Evolutionary conservation across 1,140 invertebrate genomes (phyloP), one percentile per base, ranked within the genome.

Genomic region (Pararge aegeria): DNA sequence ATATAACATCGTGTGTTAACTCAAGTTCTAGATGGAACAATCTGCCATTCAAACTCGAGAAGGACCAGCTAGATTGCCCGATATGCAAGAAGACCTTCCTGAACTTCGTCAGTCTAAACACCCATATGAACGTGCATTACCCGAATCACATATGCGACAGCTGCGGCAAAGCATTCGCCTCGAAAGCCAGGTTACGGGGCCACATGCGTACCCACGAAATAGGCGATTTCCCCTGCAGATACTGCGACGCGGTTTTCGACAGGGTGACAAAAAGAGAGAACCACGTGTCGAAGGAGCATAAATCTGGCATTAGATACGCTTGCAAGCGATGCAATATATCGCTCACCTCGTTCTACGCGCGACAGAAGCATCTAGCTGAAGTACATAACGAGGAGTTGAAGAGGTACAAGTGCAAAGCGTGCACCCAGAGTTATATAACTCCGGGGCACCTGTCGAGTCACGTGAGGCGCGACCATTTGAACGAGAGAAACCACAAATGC

Each of bases 81-180:
- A 74, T 92, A 9, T 92, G 91, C 50, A 83, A 91, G 4, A 88
- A 85, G 40, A 83, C 68, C 0, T 92, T 92, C 54, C 20, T 77
- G 0, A 89, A 80, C 38, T 83, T 85, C 15, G 74, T 78, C 5
- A 87, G 69, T 42, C 61, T 92, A 5, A 90, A 91, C 38, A 80
- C 70, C 0, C 90, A 91, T 52, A 91, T 91, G 73, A 83, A 77
- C 21, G 67, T 83, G 0, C 91, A 92, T 24, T 85, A 87, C 15
- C 83, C 86, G 0, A 87, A 89, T 37, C 84, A 90, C 54, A 73
- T 83, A 1, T 90, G 89, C 46, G 80, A 90, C 13, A 82, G 67
- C 40, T 90, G 92, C 49, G 90, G 91, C 0, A 92, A 91, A 42
- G 89, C 88, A 0, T 92, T 91, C 48, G 70, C 87, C 0, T 91